Evolutionary conservation across 35 echinoderm and acorn worm species (phyloP).

Genomic region (Diadema setosum): DNA sequence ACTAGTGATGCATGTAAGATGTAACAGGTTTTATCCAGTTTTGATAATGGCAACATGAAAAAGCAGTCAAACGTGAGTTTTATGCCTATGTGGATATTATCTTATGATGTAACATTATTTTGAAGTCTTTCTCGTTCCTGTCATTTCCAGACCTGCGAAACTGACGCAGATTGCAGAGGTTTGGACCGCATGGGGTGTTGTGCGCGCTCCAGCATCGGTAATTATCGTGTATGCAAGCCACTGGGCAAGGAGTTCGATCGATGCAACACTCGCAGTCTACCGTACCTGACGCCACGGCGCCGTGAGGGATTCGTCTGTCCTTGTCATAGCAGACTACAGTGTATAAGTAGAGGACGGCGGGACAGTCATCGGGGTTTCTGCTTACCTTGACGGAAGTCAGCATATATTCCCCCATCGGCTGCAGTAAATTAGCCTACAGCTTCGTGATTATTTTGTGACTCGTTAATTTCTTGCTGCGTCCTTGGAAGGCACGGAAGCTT

Average conservation of each 20-base stretch:
- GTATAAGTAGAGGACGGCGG: background rate
- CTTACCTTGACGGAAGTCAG: too few species aligned
- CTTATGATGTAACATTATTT: too few species aligned
- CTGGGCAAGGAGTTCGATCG: background rate
- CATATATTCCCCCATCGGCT: background rate
- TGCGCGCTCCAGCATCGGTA: background rate
- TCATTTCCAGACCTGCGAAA: conserved; percentile 42
- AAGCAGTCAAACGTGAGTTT: too few species aligned
- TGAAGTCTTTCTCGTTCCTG: background rate
- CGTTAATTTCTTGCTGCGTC: too few species aligned
- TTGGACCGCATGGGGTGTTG: conserved; percentile 28
- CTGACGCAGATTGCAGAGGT: conserved; percentile 38
- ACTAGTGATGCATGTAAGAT: too few species aligned
- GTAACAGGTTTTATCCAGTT: too few species aligned
- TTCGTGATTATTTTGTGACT: too few species aligned
- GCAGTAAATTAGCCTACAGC: too few species aligned
- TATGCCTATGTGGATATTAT: too few species aligned
- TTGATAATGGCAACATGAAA: too few species aligned
- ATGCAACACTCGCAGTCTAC: conserved; percentile 39
- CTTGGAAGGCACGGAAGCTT: too few species aligned
- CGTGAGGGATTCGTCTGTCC: conserved; percentile 43
- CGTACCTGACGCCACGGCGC: conserved; percentile 17
- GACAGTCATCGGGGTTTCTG: background rate
- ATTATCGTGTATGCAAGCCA: conserved; percentile 28
- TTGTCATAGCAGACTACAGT: conserved; percentile 8